These are phyloP conservation scores for Alloplasta piceator DNA, from an alignment of 2,888 invertebrate species.

Conservation along the genomic window DNA sequence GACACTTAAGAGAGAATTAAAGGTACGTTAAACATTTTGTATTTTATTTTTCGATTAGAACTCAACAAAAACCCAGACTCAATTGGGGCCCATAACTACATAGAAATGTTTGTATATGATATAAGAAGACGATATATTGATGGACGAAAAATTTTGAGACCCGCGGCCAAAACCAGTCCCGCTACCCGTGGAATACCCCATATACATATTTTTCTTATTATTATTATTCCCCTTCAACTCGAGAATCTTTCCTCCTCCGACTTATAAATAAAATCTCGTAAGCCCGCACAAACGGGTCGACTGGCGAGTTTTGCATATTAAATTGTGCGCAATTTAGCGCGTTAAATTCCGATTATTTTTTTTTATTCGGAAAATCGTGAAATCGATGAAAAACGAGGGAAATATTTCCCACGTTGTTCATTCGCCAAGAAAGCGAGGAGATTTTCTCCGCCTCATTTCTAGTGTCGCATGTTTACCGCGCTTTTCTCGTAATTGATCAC, in stretches of 20 bases:
- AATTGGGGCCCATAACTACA: too few species aligned
- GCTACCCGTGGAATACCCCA: too few species aligned
- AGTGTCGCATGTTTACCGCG: neutral
- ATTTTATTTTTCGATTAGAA: too few species aligned
- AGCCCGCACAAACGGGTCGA: neutral
- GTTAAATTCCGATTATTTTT: slow-evolving; percentile 71
- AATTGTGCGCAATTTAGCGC: too few species aligned
- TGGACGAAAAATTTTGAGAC: too few species aligned
- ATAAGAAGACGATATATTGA: too few species aligned
- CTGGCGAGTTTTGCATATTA: slow-evolving; percentile 19
- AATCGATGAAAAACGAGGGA: slow-evolving; percentile 59
- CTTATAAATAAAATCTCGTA: slow-evolving; percentile 82
- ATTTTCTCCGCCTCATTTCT: slow-evolving; percentile 16
- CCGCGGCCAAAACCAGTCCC: too few species aligned
- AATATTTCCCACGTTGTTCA: slow-evolving; percentile 17
- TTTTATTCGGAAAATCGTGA: slow-evolving; percentile 64
- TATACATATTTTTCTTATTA: too few species aligned
- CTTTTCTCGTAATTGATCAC: slow-evolving; percentile 81
- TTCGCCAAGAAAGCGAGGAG: slow-evolving; percentile 45
- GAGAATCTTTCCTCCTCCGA: slow-evolving; percentile 28
- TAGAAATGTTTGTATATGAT: too few species aligned
- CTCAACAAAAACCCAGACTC: too few species aligned
- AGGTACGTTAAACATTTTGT: too few species aligned
- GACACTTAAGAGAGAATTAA: too few species aligned
- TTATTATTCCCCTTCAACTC: slow-evolving; percentile 31